Conservation (phyloP, 2,888 invertebrate species). For the Campoplex capitator region DNA sequence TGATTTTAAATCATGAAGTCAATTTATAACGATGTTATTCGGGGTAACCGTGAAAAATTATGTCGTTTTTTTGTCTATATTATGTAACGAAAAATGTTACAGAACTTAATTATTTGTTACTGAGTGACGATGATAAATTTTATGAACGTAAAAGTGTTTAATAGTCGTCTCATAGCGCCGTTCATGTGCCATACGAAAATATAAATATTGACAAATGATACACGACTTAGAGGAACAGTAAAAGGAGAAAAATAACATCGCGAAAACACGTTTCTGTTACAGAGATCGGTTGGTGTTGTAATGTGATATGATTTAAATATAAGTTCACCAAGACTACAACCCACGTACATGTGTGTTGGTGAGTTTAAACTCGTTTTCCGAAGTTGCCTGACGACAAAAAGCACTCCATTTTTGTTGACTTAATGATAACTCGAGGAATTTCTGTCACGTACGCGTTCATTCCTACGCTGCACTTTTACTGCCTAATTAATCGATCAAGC, state of each 20-base stretch:
- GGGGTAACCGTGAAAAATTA: slow-evolving; percentile 10
- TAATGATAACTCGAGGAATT: slow-evolving; percentile 5
- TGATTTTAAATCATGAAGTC: neutral
- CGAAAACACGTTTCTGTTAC: neutral
- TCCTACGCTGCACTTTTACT: slow-evolving; percentile 40
- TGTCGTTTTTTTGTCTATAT: slow-evolving; percentile 26
- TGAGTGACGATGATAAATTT: slow-evolving; percentile 12
- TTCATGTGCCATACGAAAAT: slow-evolving; percentile 58
- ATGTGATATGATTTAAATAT: slow-evolving; percentile 59
- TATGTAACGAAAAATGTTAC: slow-evolving; percentile 6
- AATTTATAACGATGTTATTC: slow-evolving; percentile 12
- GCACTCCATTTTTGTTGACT: slow-evolving; percentile 21
- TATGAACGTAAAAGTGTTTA: slow-evolving; percentile 9
- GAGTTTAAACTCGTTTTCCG: slow-evolving; percentile 24
- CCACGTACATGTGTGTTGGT: slow-evolving; percentile 11
- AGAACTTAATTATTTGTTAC: slow-evolving; percentile 3
- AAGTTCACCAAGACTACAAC: slow-evolving; percentile 21
- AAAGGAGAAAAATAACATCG: neutral
- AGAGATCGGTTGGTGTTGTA: slow-evolving; percentile 32
- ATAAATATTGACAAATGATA: slow-evolving; percentile 7
- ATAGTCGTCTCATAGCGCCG: slow-evolving; percentile 41
- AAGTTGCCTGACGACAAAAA: slow-evolving; percentile 49
- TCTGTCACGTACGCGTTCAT: slow-evolving; percentile 33
- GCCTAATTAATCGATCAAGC: neutral
- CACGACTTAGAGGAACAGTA: neutral